phyloP scores from a whole-genome alignment of 2,113 vertebrate genomes.

The Neotoma lepida region DNA sequence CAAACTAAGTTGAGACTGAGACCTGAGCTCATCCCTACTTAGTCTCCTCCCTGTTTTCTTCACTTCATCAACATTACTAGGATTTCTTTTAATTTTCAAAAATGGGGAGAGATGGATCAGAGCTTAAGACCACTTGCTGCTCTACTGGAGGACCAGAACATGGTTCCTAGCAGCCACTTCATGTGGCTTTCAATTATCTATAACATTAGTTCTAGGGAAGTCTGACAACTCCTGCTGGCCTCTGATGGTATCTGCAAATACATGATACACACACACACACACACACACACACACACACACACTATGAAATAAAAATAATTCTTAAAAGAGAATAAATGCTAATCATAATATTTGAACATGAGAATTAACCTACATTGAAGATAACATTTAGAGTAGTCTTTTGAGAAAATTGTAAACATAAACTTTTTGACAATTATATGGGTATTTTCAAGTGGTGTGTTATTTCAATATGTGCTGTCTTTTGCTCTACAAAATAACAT shows the following conservation, averaged over 20 bases:
- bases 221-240: neutral
- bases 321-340: neutral
- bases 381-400: slow-evolving; percentile 41
- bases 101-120: neutral
- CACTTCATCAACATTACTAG: slow-evolving; percentile 10
- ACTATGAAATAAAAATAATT: neutral
- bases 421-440: slow-evolving; percentile 37
- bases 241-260: neutral
- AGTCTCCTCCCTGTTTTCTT: neutral
- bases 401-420: slow-evolving; percentile 17
- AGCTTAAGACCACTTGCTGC: neutral
- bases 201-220: neutral
- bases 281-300: neutral
- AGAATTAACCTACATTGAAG: neutral
- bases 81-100: slow-evolving; percentile 41
- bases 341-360: neutral
- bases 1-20: neutral
- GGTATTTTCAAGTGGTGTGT: slow-evolving; percentile 1
- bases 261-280: no score
- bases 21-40: neutral
- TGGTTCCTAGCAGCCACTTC: neutral
- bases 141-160: neutral
- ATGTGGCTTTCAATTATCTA: neutral
- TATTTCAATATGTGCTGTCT: neutral
- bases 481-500: slow-evolving; percentile 36